These are phyloP conservation scores for Drosophila mayri DNA, from an alignment of 1,140 invertebrate genomes.

Conservation along the genomic window DNA sequence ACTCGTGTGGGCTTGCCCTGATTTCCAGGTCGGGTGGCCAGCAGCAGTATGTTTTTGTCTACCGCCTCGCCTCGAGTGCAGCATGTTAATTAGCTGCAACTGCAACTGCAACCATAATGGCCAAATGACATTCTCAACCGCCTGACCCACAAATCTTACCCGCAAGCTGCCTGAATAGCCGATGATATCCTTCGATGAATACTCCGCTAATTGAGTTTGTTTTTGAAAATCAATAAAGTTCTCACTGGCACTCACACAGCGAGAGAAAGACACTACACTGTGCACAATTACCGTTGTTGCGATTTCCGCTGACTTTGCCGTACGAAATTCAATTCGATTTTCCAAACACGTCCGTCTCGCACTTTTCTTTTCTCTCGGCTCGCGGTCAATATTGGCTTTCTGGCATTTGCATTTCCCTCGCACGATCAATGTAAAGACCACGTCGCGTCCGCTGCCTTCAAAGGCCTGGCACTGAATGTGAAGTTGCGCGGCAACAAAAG, in stretches of 20 bases:
- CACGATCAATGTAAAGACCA: conserved; percentile 19
- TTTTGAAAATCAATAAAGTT: conserved; percentile 28
- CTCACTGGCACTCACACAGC: conserved; percentile 29
- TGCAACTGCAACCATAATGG: conserved; percentile 45
- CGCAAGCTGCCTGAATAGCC: conserved; percentile 9
- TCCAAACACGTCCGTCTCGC: conserved; percentile 63
- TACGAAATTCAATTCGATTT: conserved; percentile 72
- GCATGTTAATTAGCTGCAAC: conserved; percentile 61
- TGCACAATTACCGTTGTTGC: conserved; percentile 68
- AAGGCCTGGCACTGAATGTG: conserved; percentile 79
- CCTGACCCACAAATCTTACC: conserved; percentile 52
- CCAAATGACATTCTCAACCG: conserved; percentile 33
- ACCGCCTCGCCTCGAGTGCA: conserved; percentile 5
- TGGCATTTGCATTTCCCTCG: conserved; percentile 65
- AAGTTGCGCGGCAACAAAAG: conserved; percentile 73
- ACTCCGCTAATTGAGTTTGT: conserved; percentile 31
- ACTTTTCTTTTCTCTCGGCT: conserved; percentile 67
- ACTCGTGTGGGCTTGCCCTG: conserved; percentile 49
- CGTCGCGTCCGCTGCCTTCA: conserved; percentile 73
- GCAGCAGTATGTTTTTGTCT: conserved; percentile 16
- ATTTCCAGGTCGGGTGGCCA: conserved; percentile 47
- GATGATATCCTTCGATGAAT: conserved; percentile 45
- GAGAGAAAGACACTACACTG: conserved; percentile 18
- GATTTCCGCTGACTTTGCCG: conserved; percentile 73
- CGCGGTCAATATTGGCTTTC: conserved; percentile 58